Evolutionary conservation across 1,140 invertebrate species (phyloP).

Genomic region (Cydia strobilella): DNA sequence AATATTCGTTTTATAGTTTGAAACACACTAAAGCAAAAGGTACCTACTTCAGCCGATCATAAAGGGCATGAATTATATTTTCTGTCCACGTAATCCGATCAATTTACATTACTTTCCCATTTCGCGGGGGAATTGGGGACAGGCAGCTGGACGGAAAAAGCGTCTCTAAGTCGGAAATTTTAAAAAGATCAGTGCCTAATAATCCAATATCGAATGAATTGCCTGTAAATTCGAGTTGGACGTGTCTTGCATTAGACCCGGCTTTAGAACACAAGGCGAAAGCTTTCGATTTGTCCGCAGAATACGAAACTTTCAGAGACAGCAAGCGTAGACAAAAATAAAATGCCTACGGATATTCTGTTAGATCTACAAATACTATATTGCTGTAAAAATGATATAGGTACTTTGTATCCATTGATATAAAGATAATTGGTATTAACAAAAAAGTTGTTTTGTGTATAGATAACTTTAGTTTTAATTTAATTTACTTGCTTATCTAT

Average conservation of each 20-base stretch:
- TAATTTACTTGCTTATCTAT: too few species aligned
- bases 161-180: slow-evolving; percentile 63
- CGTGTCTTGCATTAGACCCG: slow-evolving; percentile 59
- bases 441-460: too few species aligned
- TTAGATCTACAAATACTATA: not conserved
- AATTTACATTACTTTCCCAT: slow-evolving; percentile 32
- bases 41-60: slow-evolving; percentile 2
- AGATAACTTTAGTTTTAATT: too few species aligned
- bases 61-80: slow-evolving; percentile 28
- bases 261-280: slow-evolving; percentile 47
- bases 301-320: slow-evolving; percentile 6
- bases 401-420: too few species aligned
- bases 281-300: slow-evolving; percentile 41
- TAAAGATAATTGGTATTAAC: too few species aligned
- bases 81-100: slow-evolving; percentile 28
- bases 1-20: not conserved
- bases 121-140: slow-evolving; percentile 31
- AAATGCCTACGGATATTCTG: not conserved
- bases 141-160: slow-evolving; percentile 36
- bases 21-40: slow-evolving; percentile 17
- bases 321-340: not conserved
- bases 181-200: slow-evolving; percentile 76
- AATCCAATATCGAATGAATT: slow-evolving; percentile 75
- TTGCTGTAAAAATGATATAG: too few species aligned
- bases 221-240: slow-evolving; percentile 66